phyloP scores from a whole-genome alignment of 2,113 vertebrate species.

The Platichthys flesus region DNA sequence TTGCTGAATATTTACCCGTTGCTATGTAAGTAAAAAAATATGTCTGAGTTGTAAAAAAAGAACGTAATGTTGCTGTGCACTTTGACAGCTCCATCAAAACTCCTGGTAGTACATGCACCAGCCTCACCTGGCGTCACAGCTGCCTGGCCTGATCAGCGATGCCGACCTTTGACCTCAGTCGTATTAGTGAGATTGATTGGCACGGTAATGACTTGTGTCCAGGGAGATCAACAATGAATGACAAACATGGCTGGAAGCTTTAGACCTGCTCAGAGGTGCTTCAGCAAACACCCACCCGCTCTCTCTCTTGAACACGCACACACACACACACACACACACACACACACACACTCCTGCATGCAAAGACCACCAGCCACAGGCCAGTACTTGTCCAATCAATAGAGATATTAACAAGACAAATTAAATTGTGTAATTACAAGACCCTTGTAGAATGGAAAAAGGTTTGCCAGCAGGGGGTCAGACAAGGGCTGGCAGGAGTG shows the following conservation, averaged over 20 bases:
- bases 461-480: background rate
- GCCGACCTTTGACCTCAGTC: slow-evolving; percentile 20
- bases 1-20: background rate
- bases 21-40: background rate
- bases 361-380: slow-evolving; percentile 46
- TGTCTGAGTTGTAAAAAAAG: background rate
- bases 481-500: background rate
- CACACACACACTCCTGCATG: background rate
- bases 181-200: slow-evolving; percentile 46
- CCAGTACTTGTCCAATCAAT: slow-evolving; percentile 71
- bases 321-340: background rate
- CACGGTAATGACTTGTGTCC: slow-evolving; percentile 43
- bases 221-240: slow-evolving; percentile 31
- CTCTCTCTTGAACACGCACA: slow-evolving; percentile 1
- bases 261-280: slow-evolving; percentile 25
- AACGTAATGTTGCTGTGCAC: background rate
- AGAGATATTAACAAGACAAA: slow-evolving; percentile 80
- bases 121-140: no score
- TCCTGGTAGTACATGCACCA: no score
- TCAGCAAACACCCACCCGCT: background rate
- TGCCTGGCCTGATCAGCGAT: no score
- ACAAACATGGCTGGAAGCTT: slow-evolving; percentile 42
- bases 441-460: slow-evolving; percentile 42
- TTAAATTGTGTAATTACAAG: slow-evolving; percentile 76
- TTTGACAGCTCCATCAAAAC: slow-evolving; percentile 8